These are phyloP conservation scores for Protosalanx chinensis DNA, from an alignment of 2,797 vertebrate species.

Conservation along the genomic window DNA sequence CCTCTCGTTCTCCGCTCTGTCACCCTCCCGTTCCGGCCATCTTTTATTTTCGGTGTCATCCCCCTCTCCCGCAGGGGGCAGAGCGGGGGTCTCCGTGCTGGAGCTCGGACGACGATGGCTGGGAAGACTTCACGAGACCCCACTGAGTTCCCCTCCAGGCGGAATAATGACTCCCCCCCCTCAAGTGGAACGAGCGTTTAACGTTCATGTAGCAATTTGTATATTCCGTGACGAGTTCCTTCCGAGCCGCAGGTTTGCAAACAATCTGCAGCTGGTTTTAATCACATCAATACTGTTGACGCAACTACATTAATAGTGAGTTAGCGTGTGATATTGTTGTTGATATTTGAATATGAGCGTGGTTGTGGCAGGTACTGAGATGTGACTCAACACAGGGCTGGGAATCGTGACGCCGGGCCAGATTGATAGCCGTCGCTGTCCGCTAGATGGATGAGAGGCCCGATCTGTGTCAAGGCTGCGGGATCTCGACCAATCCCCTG, in stretches of 20 bases:
- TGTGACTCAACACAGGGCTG: not conserved
- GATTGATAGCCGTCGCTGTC: constrained; percentile 19
- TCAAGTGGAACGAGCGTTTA: constrained; percentile 16
- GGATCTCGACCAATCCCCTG: constrained; percentile 45
- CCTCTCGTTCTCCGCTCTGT: constrained; percentile 16
- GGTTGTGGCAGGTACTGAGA: not conserved
- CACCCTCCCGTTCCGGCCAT: constrained; percentile 22
- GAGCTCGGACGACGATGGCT: constrained; percentile 36
- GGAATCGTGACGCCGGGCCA: not conserved
- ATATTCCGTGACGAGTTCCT: no score
- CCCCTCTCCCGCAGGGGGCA: constrained; percentile 38
- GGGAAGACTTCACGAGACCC: constrained; percentile 37
- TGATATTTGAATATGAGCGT: not conserved
- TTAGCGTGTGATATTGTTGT: not conserved
- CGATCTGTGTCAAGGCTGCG: constrained; percentile 22
- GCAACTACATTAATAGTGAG: not conserved
- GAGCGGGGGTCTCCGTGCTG: constrained; percentile 25
- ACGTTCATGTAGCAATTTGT: not conserved
- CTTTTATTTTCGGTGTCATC: constrained; percentile 27
- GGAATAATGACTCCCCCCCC: not conserved
- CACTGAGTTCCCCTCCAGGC: not conserved
- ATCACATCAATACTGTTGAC: no score
- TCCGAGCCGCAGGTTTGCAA: no score
- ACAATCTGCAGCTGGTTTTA: no score
- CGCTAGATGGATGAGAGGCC: constrained; percentile 17